A percentile compares a stretch with the other conserved stretches of the same genome.
Evolutionary conservation across 2,888 invertebrate species (phyloP).

Genomic region (Agrotis ipsilon): DNA sequence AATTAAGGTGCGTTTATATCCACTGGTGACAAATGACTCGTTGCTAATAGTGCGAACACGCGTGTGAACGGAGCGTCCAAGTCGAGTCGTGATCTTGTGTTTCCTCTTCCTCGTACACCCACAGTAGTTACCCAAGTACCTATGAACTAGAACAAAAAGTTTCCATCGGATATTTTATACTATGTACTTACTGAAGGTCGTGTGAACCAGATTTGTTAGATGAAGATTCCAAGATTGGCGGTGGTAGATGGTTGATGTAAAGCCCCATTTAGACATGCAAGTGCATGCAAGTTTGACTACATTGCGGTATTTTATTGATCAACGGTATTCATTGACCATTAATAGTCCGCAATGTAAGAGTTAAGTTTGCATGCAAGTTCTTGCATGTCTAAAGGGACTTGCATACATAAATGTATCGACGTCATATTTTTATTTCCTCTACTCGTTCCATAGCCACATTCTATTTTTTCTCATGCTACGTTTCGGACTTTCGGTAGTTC

Average conservation of each 20-base stretch:
- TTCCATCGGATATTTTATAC: slow-evolving; percentile 67
- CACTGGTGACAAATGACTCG: slow-evolving; percentile 68
- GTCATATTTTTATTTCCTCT: too few relatives aligned
- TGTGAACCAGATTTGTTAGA: slow-evolving; percentile 49
- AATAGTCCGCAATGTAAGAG: too few relatives aligned
- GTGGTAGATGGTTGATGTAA: background rate
- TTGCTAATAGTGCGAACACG: slow-evolving; percentile 78
- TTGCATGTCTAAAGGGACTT: too few relatives aligned
- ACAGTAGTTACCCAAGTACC: background rate
- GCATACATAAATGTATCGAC: too few relatives aligned
- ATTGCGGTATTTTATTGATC: too few relatives aligned
- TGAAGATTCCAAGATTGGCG: slow-evolving; percentile 9
- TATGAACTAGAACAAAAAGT: slow-evolving; percentile 71
- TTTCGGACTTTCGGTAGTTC: too few relatives aligned
- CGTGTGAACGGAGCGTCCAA: slow-evolving; percentile 72
- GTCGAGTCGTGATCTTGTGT: slow-evolving; percentile 75
- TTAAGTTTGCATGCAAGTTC: too few relatives aligned
- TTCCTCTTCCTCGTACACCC: slow-evolving; percentile 77
- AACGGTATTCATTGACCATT: too few relatives aligned
- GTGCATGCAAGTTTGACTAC: too few relatives aligned
- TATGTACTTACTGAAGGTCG: slow-evolving; percentile 41
- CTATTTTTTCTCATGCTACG: too few relatives aligned
- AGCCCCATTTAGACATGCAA: too few relatives aligned
- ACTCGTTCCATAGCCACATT: too few relatives aligned
- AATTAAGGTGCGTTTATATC: slow-evolving; percentile 64